Evolutionary conservation across 2,888 invertebrate species (phyloP), one percentile per base, ranked within the genome.

Genomic region (Aleiodes alternator): DNA sequence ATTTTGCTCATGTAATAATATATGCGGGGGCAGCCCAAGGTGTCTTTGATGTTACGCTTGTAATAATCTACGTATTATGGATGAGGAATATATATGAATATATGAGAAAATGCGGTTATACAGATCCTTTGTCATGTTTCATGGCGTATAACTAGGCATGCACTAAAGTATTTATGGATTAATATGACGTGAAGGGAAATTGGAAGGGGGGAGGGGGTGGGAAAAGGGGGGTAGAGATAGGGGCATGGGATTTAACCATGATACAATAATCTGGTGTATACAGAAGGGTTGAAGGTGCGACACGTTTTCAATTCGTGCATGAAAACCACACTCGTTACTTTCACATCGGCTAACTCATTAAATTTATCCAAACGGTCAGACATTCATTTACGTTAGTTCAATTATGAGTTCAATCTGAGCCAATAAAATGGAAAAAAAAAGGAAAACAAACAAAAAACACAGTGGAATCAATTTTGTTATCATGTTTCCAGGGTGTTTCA

Each of bases 241-340:
- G 43, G 43, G 43, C 9, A 43, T 11, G 9, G 9, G 43, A 43
- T 43, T 43, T 8, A 38, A 64, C 43, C 64, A 23, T 48, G 48
- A 64, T 48, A 64, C 64, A 14, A 64, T 64, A 48, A 64, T 48
- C 48, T 43, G 14, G 16, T 48, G 29, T 23, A 16, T 48, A 11
- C 29, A 50, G 43, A 2, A 29, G n/a, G 56, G 6, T 29, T 23
- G 4, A 23, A 43, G 14, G 48, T 64, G 34, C 34, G 43, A 64
- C 64, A 64, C 55, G 53, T 61, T 71, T 71, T 55, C 72, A 72
- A 72, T 72, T 72, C 61, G 14, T 29, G 51, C 11, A 59, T 34
- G 72, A 64, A 72, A 31, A 72, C 51, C 61, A 14, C 57, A 16
- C 31, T 48, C 48, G 43, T 59, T 59, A 59, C 14, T 56, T 72